phyloP scores from a whole-genome alignment of 2,888 invertebrate genomes.

The Spisula solida region DNA sequence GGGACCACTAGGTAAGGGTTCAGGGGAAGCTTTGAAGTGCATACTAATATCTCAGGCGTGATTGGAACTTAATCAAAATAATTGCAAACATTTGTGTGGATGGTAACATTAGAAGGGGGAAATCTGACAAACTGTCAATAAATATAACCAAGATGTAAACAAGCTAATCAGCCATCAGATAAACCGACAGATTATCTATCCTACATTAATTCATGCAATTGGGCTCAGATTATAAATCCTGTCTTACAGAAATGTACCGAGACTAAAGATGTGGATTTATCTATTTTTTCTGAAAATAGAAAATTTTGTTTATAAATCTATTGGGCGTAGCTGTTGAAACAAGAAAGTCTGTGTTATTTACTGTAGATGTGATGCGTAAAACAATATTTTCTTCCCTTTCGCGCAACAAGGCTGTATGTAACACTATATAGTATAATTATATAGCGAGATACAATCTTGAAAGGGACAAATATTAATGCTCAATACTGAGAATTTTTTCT shows the following conservation, averaged over 20 bases:
- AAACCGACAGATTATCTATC: neutral
- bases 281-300: neutral
- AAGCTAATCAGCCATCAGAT: constrained; percentile 31
- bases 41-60: constrained; percentile 42
- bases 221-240: neutral
- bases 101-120: constrained; percentile 37
- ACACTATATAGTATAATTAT: too few relatives aligned
- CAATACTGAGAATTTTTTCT: neutral
- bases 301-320: neutral
- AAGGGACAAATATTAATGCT: neutral
- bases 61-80: constrained; percentile 60
- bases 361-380: neutral
- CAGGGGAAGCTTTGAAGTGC: constrained; percentile 43
- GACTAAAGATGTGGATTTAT: neutral
- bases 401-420: too few relatives aligned
- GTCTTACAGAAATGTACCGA: neutral
- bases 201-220: constrained; percentile 6
- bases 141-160: constrained; percentile 31
- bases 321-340: constrained; percentile 1
- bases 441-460: too few relatives aligned
- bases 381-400: neutral
- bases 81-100: constrained; percentile 64
- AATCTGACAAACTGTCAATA: constrained; percentile 58
- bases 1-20: constrained; percentile 38
- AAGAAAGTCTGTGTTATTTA: neutral